Percentiles rank a stretch among this genome's conserved stretches.
Evolutionary conservation across 2,113 vertebrate species (phyloP).

Genomic region (Alces alces): DNA sequence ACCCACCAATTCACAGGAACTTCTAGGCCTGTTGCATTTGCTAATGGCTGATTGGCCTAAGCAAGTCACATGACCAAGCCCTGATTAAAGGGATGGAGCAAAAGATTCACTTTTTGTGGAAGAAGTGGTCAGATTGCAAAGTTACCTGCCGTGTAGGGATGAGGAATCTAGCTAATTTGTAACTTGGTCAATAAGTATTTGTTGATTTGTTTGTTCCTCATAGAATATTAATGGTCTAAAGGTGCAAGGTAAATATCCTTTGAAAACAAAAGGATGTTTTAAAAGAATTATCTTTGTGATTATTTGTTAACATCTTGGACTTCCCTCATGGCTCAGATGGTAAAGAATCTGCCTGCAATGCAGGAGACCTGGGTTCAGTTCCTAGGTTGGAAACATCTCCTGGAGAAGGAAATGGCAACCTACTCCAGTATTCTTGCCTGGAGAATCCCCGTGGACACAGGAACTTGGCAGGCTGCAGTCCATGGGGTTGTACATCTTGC

Average conservation of each 20-base stretch:
- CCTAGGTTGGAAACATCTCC: not conserved
- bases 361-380: not conserved
- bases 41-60: not conserved
- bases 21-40: not conserved
- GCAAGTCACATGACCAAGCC: not conserved
- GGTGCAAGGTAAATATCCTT: not conserved
- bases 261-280: not conserved
- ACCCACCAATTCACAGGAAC: too few relatives aligned
- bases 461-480: not conserved
- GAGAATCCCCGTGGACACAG: not conserved
- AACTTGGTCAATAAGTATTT: not conserved
- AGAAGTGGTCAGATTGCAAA: not conserved
- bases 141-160: not conserved
- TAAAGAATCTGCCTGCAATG: not conserved
- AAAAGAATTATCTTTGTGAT: not conserved
- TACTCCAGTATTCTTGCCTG: not conserved
- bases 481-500: not conserved
- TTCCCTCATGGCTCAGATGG: not conserved
- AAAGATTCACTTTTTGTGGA: not conserved
- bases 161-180: not conserved
- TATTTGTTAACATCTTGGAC: not conserved
- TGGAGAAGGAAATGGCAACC: not conserved
- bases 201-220: not conserved
- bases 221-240: not conserved
- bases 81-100: not conserved